Base-by-base conservation (phyloP, 2,113 vertebrate genomes). In the Elephas maximus region DNA sequence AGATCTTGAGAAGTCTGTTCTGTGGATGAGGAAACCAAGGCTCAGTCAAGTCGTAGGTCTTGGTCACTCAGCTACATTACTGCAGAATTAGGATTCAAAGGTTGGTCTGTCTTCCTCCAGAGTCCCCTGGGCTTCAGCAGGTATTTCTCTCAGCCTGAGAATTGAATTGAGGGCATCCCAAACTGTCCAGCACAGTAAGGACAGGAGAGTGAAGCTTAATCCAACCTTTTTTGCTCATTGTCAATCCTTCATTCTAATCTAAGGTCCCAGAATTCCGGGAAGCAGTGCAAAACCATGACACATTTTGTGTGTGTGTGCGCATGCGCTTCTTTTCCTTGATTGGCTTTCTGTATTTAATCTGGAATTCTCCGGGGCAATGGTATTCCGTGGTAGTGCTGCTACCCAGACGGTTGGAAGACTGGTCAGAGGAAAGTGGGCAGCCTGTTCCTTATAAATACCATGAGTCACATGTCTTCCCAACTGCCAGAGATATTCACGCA, bases 371-470 rank as follows among this genome's bases (percentile, higher is more conserved):
- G 2, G 81, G 90, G 71, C 77, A 30, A n/a, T 18, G 91, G 74
- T 51, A 74, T 88, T 77, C 82, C 60, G 6, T 60, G 48, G 86
- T 48, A 45, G 74, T 62, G 4, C 69, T 37, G 74, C 76, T 79
- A 53, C 94, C 93, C 86, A 91, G 89, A 57, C 77, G 21, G 77
- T 20, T 53, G 77, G 77, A 48, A 51, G 45, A 53, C 85, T 28
- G 85, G 93, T 77, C 28, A 20, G 82, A 89, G 96, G 91, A 94
- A 83, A 96, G 93, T 62, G 81, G 94, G 97, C 91, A 96, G 96
- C 76, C 76, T 94, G 67, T 62, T 48, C 87, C 92, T 93, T 88
- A 87, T 92, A 96, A 97, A 96, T 81, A 44, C 83, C 1, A 0
- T 45, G 57, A 87, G 82, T 95, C 96, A 97, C 92, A 67, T 63